Conservation (phyloP, 2,797 vertebrate genomes). For the Echiichthys vipera region DNA sequence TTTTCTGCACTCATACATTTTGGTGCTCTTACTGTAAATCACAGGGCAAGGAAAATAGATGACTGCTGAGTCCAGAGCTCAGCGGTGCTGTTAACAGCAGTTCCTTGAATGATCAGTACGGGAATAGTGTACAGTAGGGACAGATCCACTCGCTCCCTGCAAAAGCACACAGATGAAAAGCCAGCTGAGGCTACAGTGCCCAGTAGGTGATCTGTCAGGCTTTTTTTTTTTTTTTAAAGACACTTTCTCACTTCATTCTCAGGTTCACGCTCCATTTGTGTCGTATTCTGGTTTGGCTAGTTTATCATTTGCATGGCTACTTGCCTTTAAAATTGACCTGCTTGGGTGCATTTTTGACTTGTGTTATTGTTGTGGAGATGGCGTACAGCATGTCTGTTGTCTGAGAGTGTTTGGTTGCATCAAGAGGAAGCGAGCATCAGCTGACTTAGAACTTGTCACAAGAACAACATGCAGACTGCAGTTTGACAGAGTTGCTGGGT, state of each 20-base stretch:
- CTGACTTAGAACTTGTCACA: conserved; percentile 24
- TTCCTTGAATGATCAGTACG: conserved; percentile 35
- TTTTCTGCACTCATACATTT: conserved; percentile 60
- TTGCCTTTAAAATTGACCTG: conserved; percentile 82
- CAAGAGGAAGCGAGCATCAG: conserved; percentile 26
- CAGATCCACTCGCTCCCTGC: conserved; percentile 29
- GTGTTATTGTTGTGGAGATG: conserved; percentile 70
- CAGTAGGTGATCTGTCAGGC: conserved; percentile 33
- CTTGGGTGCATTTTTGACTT: conserved; percentile 60
- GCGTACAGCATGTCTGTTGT: conserved; percentile 53
- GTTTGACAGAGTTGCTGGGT: conserved; percentile 35
- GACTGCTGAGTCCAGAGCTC: conserved; percentile 46
- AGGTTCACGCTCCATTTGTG: conserved; percentile 60
- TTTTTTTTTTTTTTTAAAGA: conserved; percentile 52
- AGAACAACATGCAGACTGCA: conserved; percentile 13
- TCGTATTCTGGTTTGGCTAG: conserved; percentile 56
- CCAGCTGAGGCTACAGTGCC: conserved; percentile 8
- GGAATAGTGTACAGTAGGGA: conserved; percentile 27
- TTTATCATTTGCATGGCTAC: conserved; percentile 87
- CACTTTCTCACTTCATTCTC: conserved; percentile 68
- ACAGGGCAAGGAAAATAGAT: conserved; percentile 45
- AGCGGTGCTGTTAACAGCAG: conserved; percentile 38
- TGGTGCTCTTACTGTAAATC: conserved; percentile 48
- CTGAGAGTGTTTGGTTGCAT: conserved; percentile 44
- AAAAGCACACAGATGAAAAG: conserved; percentile 41